phyloP scores from a whole-genome alignment of 2,888 invertebrate genomes.

The Trypoxylon attenuatum region DNA sequence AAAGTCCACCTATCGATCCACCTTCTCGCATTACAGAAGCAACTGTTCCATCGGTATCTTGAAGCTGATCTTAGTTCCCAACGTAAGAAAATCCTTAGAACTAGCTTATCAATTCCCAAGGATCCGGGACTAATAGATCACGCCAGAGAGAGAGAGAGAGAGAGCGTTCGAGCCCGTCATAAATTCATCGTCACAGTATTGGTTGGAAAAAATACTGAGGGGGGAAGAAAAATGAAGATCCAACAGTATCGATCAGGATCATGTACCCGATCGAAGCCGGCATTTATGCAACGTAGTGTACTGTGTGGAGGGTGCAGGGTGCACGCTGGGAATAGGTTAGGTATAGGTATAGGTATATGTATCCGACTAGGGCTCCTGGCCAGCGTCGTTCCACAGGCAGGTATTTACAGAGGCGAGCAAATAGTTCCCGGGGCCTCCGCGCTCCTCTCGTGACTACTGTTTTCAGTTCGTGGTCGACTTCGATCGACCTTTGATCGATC shows the following conservation, averaged over 20 bases:
- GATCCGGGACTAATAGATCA: too few species aligned
- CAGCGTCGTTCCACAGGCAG: constrained; percentile 54
- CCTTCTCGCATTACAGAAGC: too few species aligned
- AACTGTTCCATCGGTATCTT: too few species aligned
- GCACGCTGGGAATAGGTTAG: too few species aligned
- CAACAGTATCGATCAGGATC: neutral
- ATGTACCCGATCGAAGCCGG: neutral
- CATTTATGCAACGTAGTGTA: neutral
- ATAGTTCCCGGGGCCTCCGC: constrained; percentile 57
- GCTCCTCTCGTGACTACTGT: constrained; percentile 60
- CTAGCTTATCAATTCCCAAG: too few species aligned
- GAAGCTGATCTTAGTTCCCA: too few species aligned
- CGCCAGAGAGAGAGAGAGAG: too few species aligned
- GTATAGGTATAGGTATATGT: constrained; percentile 15
- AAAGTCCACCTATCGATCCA: too few species aligned
- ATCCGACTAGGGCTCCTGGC: constrained; percentile 1
- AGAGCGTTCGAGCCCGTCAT: too few species aligned
- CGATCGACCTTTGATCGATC: constrained; percentile 66
- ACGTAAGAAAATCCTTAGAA: too few species aligned
- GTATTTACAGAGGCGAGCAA: constrained; percentile 66
- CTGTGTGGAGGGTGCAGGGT: neutral
- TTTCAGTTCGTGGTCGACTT: constrained; percentile 62
- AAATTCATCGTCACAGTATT: too few species aligned
- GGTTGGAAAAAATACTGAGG: too few species aligned
- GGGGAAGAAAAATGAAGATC: neutral